Base-by-base conservation (phyloP, 2,797 vertebrate genomes). In the Notamacropus eugenii region DNA sequence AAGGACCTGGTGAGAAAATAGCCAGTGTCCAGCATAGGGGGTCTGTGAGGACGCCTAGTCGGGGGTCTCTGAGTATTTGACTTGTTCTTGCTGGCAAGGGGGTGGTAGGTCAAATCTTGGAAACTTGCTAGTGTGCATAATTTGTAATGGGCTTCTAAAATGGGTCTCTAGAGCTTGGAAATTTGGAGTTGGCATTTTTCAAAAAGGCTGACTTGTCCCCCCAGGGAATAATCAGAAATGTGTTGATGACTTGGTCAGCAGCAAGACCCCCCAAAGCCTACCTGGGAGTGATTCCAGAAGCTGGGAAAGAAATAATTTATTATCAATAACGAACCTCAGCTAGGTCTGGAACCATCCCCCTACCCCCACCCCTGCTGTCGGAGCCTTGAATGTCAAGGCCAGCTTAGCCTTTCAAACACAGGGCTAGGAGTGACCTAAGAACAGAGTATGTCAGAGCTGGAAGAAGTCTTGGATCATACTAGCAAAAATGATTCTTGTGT, bases 141-240 rank as follows among this genome's bases (percentile, higher is more conserved):
- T 54, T 82, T 52, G 2, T 46, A 82, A 58, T 50, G 90, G 74
- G 94, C 96, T 87, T 90, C 91, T 93, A 67, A 55, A 11, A 27
- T 31, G 22, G 93, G 95, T 28, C 95, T 87, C 94, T 0, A 0
- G 92, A 96, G 94, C 91, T 56, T 93, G 56, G 96, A 50, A 55
- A 46, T 10, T 4, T 28, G 54, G 56, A 55, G 57, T 95, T 91
- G 28, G 52, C 95, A 93, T 67, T 40, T 14, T 4, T 6, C 46
- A 29, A 24, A 56, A 40, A 55, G 1, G 56, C 28, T 0, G 0
- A 40, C 67, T 82, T 52, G 2, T 24, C 62, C 54, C 54, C 90
- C 11, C 0, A 52, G 94, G 91, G 93, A 57, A 14, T 34, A 19
- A 1, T 0, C 0, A 8, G 50, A 57, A 91, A 59, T 58, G 22